Evolutionary conservation across 2,113 vertebrate genomes (phyloP).

Genomic region (Neotoma lepida): DNA sequence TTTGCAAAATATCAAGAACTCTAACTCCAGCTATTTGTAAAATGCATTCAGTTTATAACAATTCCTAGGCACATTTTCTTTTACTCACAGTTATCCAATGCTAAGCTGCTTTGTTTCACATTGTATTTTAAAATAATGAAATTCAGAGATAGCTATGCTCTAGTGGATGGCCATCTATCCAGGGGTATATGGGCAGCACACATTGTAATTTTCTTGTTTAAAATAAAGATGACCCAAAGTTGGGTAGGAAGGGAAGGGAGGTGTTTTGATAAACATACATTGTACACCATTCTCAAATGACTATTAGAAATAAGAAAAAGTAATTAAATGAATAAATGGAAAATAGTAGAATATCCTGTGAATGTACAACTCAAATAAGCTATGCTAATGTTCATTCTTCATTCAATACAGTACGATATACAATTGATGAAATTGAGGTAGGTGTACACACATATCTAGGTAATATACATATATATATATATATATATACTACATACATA

Average conservation of each 20-base stretch:
- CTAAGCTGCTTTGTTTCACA: neutral
- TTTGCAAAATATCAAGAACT: neutral
- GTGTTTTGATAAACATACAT: neutral
- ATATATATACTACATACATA: neutral
- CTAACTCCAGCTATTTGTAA: neutral
- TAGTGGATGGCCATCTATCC: neutral
- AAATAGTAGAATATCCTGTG: neutral
- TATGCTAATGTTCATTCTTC: neutral
- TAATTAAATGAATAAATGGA: neutral
- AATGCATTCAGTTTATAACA: neutral
- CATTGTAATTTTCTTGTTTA: neutral
- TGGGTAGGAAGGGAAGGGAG: neutral
- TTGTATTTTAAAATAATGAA: conserved; percentile 21
- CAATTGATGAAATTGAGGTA: neutral
- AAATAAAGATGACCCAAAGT: neutral
- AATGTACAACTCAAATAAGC: neutral
- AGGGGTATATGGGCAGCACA: neutral
- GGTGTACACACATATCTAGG: neutral
- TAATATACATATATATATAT: neutral
- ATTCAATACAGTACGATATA: neutral
- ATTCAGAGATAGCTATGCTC: neutral
- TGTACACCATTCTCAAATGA: neutral
- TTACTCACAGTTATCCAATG: neutral
- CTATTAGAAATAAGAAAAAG: neutral
- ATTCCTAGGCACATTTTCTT: neutral